Percentiles rank a stretch among this genome's conserved stretches.
These are phyloP conservation scores for Menidia beryllina DNA, from an alignment of 2,113 vertebrate genomes.

Conservation along the genomic window DNA sequence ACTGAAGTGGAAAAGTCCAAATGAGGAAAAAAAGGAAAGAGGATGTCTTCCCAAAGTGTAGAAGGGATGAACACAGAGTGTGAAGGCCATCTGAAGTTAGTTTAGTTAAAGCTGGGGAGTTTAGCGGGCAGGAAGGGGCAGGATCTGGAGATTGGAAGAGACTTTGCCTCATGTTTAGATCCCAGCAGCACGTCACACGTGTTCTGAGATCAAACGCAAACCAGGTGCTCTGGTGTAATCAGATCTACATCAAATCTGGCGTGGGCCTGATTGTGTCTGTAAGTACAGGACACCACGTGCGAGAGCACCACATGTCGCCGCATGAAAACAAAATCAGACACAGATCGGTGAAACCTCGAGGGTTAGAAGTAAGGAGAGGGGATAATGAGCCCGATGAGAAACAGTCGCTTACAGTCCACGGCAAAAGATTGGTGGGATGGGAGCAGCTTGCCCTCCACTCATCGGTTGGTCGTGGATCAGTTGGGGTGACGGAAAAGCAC, in stretches of 20 bases:
- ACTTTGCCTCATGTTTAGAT: slow-evolving; percentile 55
- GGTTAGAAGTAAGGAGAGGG: slow-evolving; percentile 7
- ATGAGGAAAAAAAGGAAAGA: too few species aligned
- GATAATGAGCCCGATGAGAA: slow-evolving; percentile 3
- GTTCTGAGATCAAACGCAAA: slow-evolving; percentile 67
- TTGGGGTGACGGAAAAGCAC: not conserved
- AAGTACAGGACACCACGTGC: slow-evolving; percentile 7
- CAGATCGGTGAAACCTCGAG: slow-evolving; percentile 4
- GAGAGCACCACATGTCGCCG: slow-evolving; percentile 22
- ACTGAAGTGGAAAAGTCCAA: too few species aligned
- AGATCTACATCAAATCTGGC: slow-evolving; percentile 43
- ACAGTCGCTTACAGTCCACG: slow-evolving; percentile 5
- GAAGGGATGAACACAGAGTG: slow-evolving; percentile 18
- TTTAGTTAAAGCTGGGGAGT: slow-evolving; percentile 51
- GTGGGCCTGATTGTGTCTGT: slow-evolving; percentile 3
- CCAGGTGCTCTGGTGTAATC: slow-evolving; percentile 64
- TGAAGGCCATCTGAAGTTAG: slow-evolving; percentile 56
- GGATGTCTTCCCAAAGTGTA: not conserved
- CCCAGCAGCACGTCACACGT: slow-evolving; percentile 16
- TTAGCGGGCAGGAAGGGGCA: slow-evolving; percentile 38
- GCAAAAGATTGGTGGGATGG: slow-evolving; percentile 9
- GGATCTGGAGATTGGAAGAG: slow-evolving; percentile 10
- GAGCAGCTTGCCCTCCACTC: not conserved
- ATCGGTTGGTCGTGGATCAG: not conserved
- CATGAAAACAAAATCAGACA: slow-evolving; percentile 41